Evolutionary conservation across 2,888 invertebrate genomes (phyloP), one percentile per base, ranked within the genome.

Genomic region (Bellardia bayeri): DNA sequence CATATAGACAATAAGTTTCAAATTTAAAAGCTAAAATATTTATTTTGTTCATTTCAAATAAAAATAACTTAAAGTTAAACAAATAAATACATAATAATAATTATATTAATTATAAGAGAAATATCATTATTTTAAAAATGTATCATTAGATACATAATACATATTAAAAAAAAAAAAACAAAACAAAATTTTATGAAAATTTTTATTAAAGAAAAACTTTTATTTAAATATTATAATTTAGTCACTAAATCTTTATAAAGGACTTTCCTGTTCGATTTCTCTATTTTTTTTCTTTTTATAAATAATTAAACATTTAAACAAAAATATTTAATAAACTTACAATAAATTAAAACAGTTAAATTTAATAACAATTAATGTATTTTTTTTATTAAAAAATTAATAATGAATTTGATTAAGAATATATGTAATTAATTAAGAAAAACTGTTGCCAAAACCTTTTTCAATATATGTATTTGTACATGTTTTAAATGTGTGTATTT

Each of bases 291-390:
- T 13, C 14, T 64, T 4, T 71, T 30, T n/a, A 69, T 42, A 42
- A 68, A 74, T 58, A 74, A 81, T 56, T 56, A 56, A 81, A 66
- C 63, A 74, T 83, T 40, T 90, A 89, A 91, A 90, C 86, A 91
- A 91, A 90, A 89, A 89, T 45, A 90, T 89, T 90, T 91, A 90
- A 90, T 91, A 91, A 91, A 89, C 79, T 90, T 90, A 89, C 40
- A 89, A 87, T 89, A 75, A 74, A 72, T 80, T 68, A 68, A 85
- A 81, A 76, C 51, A 68, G n/a, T 75, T 49, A 42, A 81, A 85
- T 49, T 16, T 69, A 66, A 78, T 82, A 82, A 86, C 86, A 86
- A 86, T 42, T 68, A 49, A 51, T 68, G 56, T 74, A 75, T 78
- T 68, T 83, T 78, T 56, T 80, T 88, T 85, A 61, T 56, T n/a